Base-by-base conservation (phyloP, 2,888 invertebrate genomes). In the Tethea ocularis region DNA sequence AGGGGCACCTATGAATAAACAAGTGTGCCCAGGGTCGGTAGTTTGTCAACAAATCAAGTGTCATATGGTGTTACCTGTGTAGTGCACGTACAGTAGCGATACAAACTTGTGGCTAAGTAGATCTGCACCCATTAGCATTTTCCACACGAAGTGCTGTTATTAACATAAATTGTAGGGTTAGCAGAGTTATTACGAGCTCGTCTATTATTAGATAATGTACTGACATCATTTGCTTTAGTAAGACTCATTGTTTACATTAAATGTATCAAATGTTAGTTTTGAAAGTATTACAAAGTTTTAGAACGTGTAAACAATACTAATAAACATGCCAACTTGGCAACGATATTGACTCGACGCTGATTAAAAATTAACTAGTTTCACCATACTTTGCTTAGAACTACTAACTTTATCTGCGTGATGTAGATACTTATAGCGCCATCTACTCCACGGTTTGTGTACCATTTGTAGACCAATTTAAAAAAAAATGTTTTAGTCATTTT, bases 51-150 rank as follows among this genome's bases (percentile, higher is more conserved):
- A 54, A 54, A 54, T 54, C 33, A n/a, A n/a, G 54, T 33, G 33
- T 54, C 46, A 46, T 8, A 20, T 20, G 8, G 10, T 6, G 54
- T 53, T 20, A 33, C 20, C 17, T 20, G 15, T 29, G 8, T 13
- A 33, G 33, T 33, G 33, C 33, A 38, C 38, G n/a, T 20, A 54
- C 22, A 36, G 54, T 54, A 22, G 29, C 1, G 20, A n/a, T n/a
- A 60, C 51, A 52, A 33, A 57, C 58, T 57, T n/a, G 5, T 54
- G 56, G 59, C 59, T 52, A 54, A 58, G 57, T 63, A 58, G 22
- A 62, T 64, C 62, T 69, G 60, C 55, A 66, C 72, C 66, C 66
- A 75, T 75, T 74, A 72, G 61, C 63, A 57, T 65, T 73, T 69
- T 66, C 64, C 55, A 61, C 13, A 60, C 58, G 20, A 29, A 57